Percentiles rank a stretch among this genome's conserved stretches.
Conservation (phyloP, 2,888 invertebrate genomes). For the Oxystoma pomonae region DNA sequence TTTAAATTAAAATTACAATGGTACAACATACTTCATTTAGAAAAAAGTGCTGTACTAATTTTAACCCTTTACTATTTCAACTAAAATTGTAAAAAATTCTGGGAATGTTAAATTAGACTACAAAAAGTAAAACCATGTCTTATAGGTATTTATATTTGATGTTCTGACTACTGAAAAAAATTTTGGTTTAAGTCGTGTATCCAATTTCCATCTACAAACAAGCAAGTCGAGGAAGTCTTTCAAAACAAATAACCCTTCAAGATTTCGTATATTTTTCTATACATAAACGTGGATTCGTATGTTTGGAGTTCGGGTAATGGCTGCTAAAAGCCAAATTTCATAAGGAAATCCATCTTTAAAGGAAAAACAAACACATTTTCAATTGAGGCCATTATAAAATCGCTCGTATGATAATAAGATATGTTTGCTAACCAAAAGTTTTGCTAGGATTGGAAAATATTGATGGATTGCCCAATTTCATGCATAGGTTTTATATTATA, state of each 20-base stretch:
- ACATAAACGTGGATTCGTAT: not conserved
- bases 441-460: not conserved
- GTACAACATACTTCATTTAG: too few species aligned
- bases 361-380: not conserved
- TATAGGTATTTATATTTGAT: too few species aligned
- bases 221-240: not conserved
- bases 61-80: too few species aligned
- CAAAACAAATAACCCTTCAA: not conserved
- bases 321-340: not conserved
- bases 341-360: not conserved
- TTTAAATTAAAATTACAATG: too few species aligned
- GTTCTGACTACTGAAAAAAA: not conserved
- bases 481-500: too few species aligned
- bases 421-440: not conserved
- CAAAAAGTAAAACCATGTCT: too few species aligned
- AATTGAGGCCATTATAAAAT: not conserved
- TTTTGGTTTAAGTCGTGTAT: not conserved
- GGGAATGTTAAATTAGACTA: too few species aligned
- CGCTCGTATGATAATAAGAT: not conserved
- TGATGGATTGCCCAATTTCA: not conserved
- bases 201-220: not conserved
- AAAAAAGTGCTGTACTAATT: too few species aligned
- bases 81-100: too few species aligned
- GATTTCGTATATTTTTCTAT: not conserved
- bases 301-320: not conserved